Percentiles rank a stretch among this genome's conserved stretches.
Conservation (phyloP, 2,888 invertebrate genomes). For the Drosophila macrothrix region DNA sequence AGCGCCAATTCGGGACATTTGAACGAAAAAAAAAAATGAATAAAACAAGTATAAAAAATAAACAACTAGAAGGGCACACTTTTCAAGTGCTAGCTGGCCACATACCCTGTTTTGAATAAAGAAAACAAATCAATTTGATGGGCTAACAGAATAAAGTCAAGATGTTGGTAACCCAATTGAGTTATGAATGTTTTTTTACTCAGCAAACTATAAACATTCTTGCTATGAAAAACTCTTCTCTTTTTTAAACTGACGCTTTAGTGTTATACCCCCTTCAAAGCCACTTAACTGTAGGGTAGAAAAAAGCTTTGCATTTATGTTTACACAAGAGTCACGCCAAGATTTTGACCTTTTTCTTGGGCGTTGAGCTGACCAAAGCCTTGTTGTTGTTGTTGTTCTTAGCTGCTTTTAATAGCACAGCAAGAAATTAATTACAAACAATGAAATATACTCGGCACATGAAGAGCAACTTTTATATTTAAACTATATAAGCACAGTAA, state of each 20-base stretch:
- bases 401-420: slow-evolving; percentile 39
- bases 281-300: slow-evolving; percentile 17
- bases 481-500: slow-evolving; percentile 36
- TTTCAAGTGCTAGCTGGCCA: not conserved
- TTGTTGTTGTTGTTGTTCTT: slow-evolving; percentile 29
- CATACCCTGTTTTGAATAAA: slow-evolving; percentile 10
- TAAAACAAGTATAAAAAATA: slow-evolving; percentile 6
- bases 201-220: not conserved
- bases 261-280: not conserved
- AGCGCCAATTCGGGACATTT: slow-evolving; percentile 32
- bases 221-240: not conserved
- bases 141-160: not conserved
- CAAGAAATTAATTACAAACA: slow-evolving; percentile 74
- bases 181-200: not conserved
- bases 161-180: not conserved
- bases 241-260: not conserved
- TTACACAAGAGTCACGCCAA: slow-evolving; percentile 68
- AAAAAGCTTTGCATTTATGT: slow-evolving; percentile 52
- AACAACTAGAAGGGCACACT: not conserved
- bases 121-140: not conserved
- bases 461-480: slow-evolving; percentile 36
- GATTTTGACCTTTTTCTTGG: slow-evolving; percentile 68
- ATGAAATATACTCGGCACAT: slow-evolving; percentile 39
- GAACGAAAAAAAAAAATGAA: slow-evolving; percentile 5
- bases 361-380: slow-evolving; percentile 56